These are phyloP conservation scores for Scleropages formosus DNA, from an alignment of 2,797 vertebrate genomes.

Conservation along the genomic window DNA sequence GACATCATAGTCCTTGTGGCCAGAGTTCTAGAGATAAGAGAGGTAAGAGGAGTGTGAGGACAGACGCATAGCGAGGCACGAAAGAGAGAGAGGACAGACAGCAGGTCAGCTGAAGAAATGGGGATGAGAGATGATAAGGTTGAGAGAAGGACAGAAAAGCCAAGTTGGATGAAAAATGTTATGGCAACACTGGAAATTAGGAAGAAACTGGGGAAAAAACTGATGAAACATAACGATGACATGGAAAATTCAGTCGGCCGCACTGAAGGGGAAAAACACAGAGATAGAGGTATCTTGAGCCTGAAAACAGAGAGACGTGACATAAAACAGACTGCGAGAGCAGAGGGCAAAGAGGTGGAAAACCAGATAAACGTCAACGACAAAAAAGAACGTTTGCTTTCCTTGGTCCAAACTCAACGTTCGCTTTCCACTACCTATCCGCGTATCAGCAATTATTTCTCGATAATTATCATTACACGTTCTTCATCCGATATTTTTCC, in stretches of 20 bases:
- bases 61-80: background rate
- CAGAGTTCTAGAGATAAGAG: constrained; percentile 67
- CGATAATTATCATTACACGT: no score
- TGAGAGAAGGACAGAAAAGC: background rate
- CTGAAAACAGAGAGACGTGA: background rate
- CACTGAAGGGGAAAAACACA: background rate
- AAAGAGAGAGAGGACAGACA: background rate
- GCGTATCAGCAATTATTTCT: no score
- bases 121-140: background rate
- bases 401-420: background rate
- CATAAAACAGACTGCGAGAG: background rate
- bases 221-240: no score
- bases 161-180: background rate
- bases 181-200: background rate
- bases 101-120: background rate
- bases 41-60: background rate
- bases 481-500: no score
- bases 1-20: constrained; percentile 83
- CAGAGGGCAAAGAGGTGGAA: background rate
- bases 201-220: background rate
- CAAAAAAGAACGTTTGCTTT: background rate
- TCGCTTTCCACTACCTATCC: background rate
- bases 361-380: background rate
- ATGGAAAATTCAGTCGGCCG: background rate
- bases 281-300: background rate